A percentile compares a stretch with the other conserved stretches of the same genome.
Conservation (phyloP, 2,113 vertebrate species). For the Trichechus manatus region DNA sequence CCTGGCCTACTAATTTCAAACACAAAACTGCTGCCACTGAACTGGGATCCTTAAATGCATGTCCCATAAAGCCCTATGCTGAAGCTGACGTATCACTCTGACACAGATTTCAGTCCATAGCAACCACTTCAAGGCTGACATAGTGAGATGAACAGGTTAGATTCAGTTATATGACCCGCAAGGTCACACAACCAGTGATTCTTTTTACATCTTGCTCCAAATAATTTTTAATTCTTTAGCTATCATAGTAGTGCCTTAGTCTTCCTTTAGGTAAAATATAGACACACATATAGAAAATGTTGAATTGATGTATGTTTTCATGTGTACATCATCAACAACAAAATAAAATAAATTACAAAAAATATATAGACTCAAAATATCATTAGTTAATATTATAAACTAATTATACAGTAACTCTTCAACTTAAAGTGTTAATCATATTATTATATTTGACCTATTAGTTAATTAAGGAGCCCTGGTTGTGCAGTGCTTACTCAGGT, state of each 20-base stretch:
- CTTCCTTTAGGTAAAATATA: not conserved
- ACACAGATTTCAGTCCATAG: not conserved
- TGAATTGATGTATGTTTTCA: no score
- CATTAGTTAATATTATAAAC: conserved; percentile 1
- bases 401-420: not conserved
- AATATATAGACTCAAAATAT: not conserved
- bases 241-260: not conserved
- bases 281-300: not conserved
- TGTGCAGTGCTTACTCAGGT: no score
- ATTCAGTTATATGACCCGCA: not conserved
- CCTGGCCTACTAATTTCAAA: no score
- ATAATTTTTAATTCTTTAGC: conserved; percentile 1
- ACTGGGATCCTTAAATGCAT: not conserved
- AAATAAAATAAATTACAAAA: no score
- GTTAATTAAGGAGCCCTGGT: not conserved
- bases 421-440: not conserved
- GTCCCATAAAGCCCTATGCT: not conserved
- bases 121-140: not conserved
- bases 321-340: no score
- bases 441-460: not conserved
- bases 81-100: not conserved
- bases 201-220: not conserved
- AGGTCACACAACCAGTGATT: not conserved
- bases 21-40: no score
- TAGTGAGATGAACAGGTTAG: not conserved